Conservation (phyloP, 2,888 invertebrate species). For the Drosophila melanosoma region DNA sequence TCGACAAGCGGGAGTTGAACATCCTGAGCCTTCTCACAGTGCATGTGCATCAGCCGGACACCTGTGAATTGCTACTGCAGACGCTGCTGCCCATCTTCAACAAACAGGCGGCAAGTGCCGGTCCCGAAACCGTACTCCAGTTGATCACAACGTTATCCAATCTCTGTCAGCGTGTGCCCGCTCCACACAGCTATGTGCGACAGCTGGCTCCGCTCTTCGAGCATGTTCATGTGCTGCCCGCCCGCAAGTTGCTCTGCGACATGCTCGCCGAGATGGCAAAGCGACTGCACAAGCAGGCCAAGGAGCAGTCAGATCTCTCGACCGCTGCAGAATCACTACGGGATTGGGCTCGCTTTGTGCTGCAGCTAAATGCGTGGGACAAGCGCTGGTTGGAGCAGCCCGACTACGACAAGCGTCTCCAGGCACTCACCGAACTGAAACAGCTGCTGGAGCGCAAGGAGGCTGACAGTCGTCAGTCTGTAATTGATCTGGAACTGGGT, state of each 20-base stretch:
- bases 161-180: slow-evolving; percentile 89
- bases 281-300: slow-evolving; percentile 73
- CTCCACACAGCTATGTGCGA: slow-evolving; percentile 89
- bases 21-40: slow-evolving; percentile 92
- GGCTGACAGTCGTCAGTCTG: slow-evolving; percentile 73
- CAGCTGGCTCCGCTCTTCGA: slow-evolving; percentile 90
- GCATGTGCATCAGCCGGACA: slow-evolving; percentile 88
- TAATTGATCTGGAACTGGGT: slow-evolving; percentile 88
- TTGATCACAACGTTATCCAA: slow-evolving; percentile 91
- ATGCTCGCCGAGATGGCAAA: slow-evolving; percentile 87
- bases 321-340: slow-evolving; percentile 75
- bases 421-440: slow-evolving; percentile 90
- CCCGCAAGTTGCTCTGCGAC: slow-evolving; percentile 89
- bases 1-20: slow-evolving; percentile 89
- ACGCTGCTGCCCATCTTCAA: slow-evolving; percentile 90
- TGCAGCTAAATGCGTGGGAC: slow-evolving; percentile 94
- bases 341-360: slow-evolving; percentile 86
- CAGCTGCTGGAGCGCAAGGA: slow-evolving; percentile 84
- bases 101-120: slow-evolving; percentile 87
- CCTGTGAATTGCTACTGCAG: slow-evolving; percentile 89
- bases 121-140: slow-evolving; percentile 89
- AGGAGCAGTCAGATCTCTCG: slow-evolving; percentile 20
- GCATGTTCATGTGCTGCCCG: slow-evolving; percentile 87
- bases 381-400: slow-evolving; percentile 96
- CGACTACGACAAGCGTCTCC: slow-evolving; percentile 92